Conservation (phyloP, 2,888 invertebrate genomes). For the Erebia ligea region DNA sequence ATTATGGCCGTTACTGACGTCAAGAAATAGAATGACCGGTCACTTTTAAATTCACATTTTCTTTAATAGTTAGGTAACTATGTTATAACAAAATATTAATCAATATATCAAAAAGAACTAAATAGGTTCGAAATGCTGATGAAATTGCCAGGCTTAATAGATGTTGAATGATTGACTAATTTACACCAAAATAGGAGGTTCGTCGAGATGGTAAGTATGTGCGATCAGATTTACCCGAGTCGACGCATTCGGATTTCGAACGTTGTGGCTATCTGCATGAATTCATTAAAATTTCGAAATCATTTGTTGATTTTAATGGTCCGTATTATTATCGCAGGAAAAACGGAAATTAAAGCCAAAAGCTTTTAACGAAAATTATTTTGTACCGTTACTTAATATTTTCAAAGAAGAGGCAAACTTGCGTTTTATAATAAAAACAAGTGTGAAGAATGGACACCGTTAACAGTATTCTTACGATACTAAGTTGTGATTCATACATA, state of each 20-base stretch:
- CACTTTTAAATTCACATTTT: no score
- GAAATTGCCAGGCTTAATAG: no score
- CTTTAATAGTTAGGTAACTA: no score
- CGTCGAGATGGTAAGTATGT: neutral
- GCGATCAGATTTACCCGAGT: neutral
- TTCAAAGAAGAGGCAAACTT: neutral
- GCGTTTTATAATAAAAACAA: neutral
- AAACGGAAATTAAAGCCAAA: slow-evolving; percentile 16
- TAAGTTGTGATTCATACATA: no score
- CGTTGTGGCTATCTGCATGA: slow-evolving; percentile 11
- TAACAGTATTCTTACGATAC: no score
- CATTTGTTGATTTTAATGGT: slow-evolving; percentile 21
- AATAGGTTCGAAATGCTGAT: no score
- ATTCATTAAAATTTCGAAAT: slow-evolving; percentile 21
- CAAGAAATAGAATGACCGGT: no score
- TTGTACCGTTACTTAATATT: neutral
- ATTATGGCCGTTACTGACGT: no score
- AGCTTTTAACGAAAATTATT: slow-evolving; percentile 16
- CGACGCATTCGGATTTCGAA: slow-evolving; percentile 3
- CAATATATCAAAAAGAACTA: no score
- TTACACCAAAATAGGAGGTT: neutral
- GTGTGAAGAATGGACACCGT: no score
- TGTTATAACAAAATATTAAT: no score
- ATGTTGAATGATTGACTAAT: neutral
- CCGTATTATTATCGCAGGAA: slow-evolving; percentile 12